Evolutionary conservation across 2,888 invertebrate genomes (phyloP), one percentile per base, ranked within the genome.

Genomic region (Portevinia maculata): DNA sequence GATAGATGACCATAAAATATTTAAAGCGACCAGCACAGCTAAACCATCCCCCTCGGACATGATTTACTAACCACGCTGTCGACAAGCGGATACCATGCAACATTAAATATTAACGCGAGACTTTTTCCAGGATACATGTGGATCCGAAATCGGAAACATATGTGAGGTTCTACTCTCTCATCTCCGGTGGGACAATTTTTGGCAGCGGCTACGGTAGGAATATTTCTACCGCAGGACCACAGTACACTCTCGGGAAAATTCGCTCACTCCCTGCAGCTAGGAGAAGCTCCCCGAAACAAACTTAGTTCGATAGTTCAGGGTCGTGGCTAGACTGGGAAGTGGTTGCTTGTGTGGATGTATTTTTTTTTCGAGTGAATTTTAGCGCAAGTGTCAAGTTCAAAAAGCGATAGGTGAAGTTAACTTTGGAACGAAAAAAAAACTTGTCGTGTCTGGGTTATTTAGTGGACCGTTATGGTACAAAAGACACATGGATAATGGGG

Each of bases 1-100:
- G 24, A 44, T 44, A 4, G 79, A 52, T 19, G 44, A 21, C 62
- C 57, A 69, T 79, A 67, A 83, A 83, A 78, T 57, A 83, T 73
- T 81, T 71, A 83, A 67, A 71, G 30, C 46, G 46, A 62, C 69
- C 8, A 9, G 24, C 11, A 41, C 32, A 19, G 15, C 13, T n/a
- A n/a, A n/a, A 21, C 46, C 21, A n/a, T 13, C 19, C 28, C 21
- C 55, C 37, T 48, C 39, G 78, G 71, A 83, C 78, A 83, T 83
- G 83, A 83, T 83, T 83, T 83, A 83, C 78, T 83, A 83, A 78
- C 83, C 83, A 78, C 78, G 50, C 57, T 83, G 78, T 83, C 78
- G 71, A 55, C 78, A 48, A 50, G 46, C 71, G 71, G 71, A 67
- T 67, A 67, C 65, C 78, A 73, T 71, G 71, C 48, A 52, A 62